These are phyloP conservation scores for Sphaeramia orbicularis DNA, from an alignment of 2,797 vertebrate genomes.

Conservation along the genomic window DNA sequence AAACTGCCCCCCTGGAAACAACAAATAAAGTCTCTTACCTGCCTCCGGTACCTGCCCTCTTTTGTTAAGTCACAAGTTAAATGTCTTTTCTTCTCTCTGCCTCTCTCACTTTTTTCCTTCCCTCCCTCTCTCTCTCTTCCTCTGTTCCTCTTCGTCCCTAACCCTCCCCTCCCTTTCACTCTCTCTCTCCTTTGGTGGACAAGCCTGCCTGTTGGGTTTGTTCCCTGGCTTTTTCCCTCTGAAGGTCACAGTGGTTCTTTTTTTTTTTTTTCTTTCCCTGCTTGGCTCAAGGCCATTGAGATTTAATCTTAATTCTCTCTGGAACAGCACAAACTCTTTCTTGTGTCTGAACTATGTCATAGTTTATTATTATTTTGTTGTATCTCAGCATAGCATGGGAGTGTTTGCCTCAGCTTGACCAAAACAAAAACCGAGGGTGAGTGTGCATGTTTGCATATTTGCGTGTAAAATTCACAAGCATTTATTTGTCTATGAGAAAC, in stretches of 20 bases:
- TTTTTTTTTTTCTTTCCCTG: slow-evolving; percentile 22
- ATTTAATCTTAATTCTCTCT: slow-evolving; percentile 61
- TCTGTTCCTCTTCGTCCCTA: slow-evolving; percentile 39
- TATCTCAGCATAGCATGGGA: slow-evolving; percentile 25
- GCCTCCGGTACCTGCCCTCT: slow-evolving; percentile 84
- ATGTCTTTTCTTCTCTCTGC: slow-evolving; percentile 73
- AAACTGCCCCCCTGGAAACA: slow-evolving; percentile 23
- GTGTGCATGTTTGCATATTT: slow-evolving; percentile 32
- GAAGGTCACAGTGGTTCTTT: slow-evolving; percentile 70
- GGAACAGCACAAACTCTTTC: slow-evolving; percentile 47
- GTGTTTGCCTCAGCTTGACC: slow-evolving; percentile 12
- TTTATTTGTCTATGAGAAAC: slow-evolving; percentile 18
- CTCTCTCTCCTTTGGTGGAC: slow-evolving; percentile 54
- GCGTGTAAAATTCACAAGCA: slow-evolving; percentile 10
- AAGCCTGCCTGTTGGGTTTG: slow-evolving; percentile 58
- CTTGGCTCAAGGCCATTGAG: slow-evolving; percentile 45
- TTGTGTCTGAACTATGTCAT: slow-evolving; percentile 51
- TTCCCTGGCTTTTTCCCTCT: slow-evolving; percentile 66
- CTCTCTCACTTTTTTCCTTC: slow-evolving; percentile 55
- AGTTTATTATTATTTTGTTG: slow-evolving; percentile 42
- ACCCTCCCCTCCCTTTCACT: slow-evolving; percentile 29
- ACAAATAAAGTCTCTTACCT: slow-evolving; percentile 81
- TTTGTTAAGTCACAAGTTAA: slow-evolving; percentile 78
- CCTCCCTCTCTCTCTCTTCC: slow-evolving; percentile 23
- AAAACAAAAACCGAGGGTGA: neutral